Evolutionary conservation across 2,888 invertebrate genomes (phyloP).

Genomic region (Idaea aversata): DNA sequence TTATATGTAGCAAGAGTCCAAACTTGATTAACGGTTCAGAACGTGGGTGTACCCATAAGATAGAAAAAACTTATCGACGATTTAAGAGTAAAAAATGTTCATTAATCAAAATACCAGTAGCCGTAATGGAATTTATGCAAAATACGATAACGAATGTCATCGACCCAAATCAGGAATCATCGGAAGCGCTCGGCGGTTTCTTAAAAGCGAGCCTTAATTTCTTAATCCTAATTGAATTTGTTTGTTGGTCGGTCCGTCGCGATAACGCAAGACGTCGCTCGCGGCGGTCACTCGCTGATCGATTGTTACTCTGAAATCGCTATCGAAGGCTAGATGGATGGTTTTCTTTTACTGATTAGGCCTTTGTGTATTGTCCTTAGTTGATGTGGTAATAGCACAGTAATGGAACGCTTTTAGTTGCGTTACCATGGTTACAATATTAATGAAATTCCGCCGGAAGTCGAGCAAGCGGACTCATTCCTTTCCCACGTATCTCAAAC

Average conservation of each 20-base stretch:
- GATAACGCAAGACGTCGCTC: constrained; percentile 59
- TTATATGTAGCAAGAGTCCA: not conserved
- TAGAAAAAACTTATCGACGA: constrained; percentile 4
- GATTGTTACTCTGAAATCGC: constrained; percentile 54
- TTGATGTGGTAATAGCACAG: constrained; percentile 24
- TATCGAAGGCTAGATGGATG: constrained; percentile 56
- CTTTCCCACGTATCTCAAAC: constrained; percentile 37
- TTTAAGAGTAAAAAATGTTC: constrained; percentile 17
- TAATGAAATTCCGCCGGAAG: constrained; percentile 25
- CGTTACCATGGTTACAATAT: constrained; percentile 13
- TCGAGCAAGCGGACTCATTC: constrained; percentile 19
- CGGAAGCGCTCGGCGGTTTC: constrained; percentile 59
- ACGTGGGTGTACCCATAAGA: not conserved
- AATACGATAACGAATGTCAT: constrained; percentile 54
- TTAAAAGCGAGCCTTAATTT: constrained; percentile 69
- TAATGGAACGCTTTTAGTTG: constrained; percentile 24
- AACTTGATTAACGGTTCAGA: not conserved
- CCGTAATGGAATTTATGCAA: constrained; percentile 42
- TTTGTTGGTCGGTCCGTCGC: constrained; percentile 59
- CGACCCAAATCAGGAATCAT: constrained; percentile 53
- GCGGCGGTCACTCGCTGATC: constrained; percentile 45
- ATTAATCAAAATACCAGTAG: constrained; percentile 40
- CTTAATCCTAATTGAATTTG: constrained; percentile 79
- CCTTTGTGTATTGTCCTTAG: constrained; percentile 51
- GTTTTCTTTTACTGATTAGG: constrained; percentile 50